Base-by-base conservation (phyloP, 30 jellyfish, hydroid and myxozoan species). In the Turritopsis dohrnii region DNA sequence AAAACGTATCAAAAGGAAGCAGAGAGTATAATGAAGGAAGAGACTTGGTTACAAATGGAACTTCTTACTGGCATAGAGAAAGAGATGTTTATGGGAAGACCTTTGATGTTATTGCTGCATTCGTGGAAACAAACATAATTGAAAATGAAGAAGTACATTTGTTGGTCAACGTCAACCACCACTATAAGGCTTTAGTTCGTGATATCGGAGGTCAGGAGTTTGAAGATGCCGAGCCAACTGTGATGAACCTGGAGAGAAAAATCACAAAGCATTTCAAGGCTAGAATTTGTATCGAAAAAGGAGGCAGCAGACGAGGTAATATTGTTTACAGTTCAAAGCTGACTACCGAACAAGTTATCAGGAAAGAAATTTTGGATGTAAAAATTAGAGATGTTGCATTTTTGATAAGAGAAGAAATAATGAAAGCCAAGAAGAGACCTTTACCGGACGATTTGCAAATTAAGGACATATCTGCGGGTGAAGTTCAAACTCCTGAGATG, bases 51-150 rank as follows among this genome's bases (percentile, higher is more conserved):
- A 72, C 18, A 16, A 74, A 74, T 5, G 28, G 28, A 66, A 72
- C 23, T 16, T 72, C 52, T 16, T 21, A 24, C 7, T 66, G 76
- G 76, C 76, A 66, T 17, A 1, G 5, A 21, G 83, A 74, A 24
- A 8, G 83, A 7, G 83, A 74, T 4, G 65, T 29, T 22, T 21
- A 74, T 19, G 9, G n/a, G 65, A 74, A 74, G n/a, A 72, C 83
- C 9, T 74, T 74, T 29, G 65, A 74, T 20, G 65, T 21, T 21
- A 21, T 74, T 21, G 74, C 9, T 8, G 5, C 5, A 7, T 74
- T 74, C 30, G 74, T 24, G 7, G 9, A 74, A 74, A 19, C 8
- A 29, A 7, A 25, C 5, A 17, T 66, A 3, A 8, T 66, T 22
- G 76, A 25, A 4, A 66, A 66, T 3, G 76, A 66, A 66, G 76